These are phyloP conservation scores for Arothron firmamentum DNA, from an alignment of 2,113 vertebrate species.

Conservation along the genomic window DNA sequence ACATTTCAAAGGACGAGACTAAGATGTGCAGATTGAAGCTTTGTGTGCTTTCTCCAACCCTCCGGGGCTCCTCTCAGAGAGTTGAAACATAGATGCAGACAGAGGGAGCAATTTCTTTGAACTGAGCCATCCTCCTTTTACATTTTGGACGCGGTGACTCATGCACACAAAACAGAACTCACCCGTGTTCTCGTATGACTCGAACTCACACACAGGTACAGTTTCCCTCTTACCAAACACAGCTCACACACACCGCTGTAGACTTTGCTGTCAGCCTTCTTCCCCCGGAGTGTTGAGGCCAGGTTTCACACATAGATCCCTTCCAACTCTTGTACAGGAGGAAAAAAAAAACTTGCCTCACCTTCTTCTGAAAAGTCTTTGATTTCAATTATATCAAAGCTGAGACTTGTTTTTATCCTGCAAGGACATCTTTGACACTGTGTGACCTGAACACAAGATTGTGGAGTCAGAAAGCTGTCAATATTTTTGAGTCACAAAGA, in stretches of 20 bases:
- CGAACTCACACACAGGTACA: constrained; percentile 1
- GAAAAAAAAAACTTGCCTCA: constrained; percentile 36
- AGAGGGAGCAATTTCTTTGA: constrained; percentile 52
- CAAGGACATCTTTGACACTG: constrained; percentile 20
- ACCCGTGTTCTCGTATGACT: neutral
- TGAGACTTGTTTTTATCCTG: constrained; percentile 24
- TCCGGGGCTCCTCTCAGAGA: constrained; percentile 47
- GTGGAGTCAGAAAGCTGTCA: too few relatives aligned
- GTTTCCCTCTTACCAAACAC: neutral
- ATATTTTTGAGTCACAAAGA: neutral
- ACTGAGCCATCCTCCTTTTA: constrained; percentile 41
- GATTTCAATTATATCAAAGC: constrained; percentile 58
- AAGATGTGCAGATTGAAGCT: constrained; percentile 48
- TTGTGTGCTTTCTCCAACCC: constrained; percentile 40
- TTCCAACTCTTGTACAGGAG: constrained; percentile 43
- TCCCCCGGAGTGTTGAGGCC: constrained; percentile 43
- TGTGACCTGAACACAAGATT: constrained; percentile 3
- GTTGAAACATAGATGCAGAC: constrained; percentile 26
- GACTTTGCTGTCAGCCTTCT: constrained; percentile 13
- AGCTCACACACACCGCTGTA: constrained; percentile 7
- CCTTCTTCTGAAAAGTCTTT: constrained; percentile 50
- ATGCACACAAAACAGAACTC: constrained; percentile 2
- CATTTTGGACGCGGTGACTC: constrained; percentile 37
- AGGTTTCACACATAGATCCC: constrained; percentile 61
- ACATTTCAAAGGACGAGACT: constrained; percentile 55